These are phyloP conservation scores for Aphodius sticticus DNA, from an alignment of 2,888 invertebrate species.

Conservation along the genomic window DNA sequence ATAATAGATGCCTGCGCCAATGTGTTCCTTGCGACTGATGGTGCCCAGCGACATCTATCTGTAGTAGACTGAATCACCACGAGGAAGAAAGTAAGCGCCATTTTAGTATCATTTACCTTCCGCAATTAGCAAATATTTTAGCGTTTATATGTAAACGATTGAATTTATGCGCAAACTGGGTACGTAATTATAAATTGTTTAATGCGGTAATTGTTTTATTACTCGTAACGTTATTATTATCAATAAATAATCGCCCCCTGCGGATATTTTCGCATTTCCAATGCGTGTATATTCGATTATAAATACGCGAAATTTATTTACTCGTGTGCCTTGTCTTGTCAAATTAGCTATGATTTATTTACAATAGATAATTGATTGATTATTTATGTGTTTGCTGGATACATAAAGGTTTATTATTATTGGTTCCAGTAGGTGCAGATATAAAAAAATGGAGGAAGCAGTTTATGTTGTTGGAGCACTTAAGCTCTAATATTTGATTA, in stretches of 20 bases:
- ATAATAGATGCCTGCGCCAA: slow-evolving; percentile 11
- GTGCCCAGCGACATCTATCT: slow-evolving; percentile 16
- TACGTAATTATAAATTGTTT: neutral
- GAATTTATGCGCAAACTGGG: neutral
- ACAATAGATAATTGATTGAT: neutral
- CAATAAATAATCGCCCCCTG: neutral
- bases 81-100: neutral
- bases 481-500: neutral
- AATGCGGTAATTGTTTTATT: neutral
- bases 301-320: neutral
- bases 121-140: neutral
- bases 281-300: neutral
- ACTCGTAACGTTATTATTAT: neutral
- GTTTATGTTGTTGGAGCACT: neutral
- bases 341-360: neutral
- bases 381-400: neutral
- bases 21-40: slow-evolving; percentile 9
- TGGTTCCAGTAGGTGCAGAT: neutral
- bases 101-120: neutral
- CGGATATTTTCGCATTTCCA: neutral
- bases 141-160: neutral
- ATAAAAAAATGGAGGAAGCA: neutral
- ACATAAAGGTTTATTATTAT: neutral
- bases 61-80: neutral
- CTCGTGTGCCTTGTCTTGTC: neutral